These are phyloP conservation scores for Polypterus senegalus DNA, from an alignment of 2,113 vertebrate genomes.

Conservation along the genomic window DNA sequence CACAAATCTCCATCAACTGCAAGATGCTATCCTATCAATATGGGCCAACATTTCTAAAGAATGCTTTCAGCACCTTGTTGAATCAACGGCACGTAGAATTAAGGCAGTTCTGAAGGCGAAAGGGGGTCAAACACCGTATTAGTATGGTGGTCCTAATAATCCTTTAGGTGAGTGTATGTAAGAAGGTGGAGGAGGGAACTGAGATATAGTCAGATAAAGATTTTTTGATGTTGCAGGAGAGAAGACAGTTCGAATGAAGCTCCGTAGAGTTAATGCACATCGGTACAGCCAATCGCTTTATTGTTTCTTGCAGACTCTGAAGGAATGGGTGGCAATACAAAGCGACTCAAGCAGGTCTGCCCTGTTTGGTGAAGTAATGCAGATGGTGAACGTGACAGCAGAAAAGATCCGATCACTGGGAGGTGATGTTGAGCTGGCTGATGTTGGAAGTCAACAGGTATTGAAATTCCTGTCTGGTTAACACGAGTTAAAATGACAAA, in stretches of 20 bases:
- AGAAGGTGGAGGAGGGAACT: too few relatives aligned
- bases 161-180: too few relatives aligned
- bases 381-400: constrained; percentile 36
- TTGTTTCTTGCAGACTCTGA: constrained; percentile 36
- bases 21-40: too few relatives aligned
- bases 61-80: too few relatives aligned
- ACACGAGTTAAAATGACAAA: background rate
- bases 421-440: constrained; percentile 32
- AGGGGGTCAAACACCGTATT: too few relatives aligned
- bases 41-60: too few relatives aligned
- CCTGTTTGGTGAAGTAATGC: constrained; percentile 33
- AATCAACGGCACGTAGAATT: too few relatives aligned
- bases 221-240: background rate
- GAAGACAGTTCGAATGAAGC: background rate
- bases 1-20: too few relatives aligned
- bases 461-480: background rate
- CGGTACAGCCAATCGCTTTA: background rate
- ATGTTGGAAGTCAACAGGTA: constrained; percentile 45
- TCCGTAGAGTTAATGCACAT: background rate
- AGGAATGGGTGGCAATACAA: constrained; percentile 54
- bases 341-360: constrained; percentile 46
- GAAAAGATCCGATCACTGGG: constrained; percentile 40
- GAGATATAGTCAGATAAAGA: background rate
- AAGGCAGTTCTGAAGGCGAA: too few relatives aligned
- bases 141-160: too few relatives aligned